Evolutionary conservation across 2,797 vertebrate genomes (phyloP).

Genomic region (Cichlasoma orientale): DNA sequence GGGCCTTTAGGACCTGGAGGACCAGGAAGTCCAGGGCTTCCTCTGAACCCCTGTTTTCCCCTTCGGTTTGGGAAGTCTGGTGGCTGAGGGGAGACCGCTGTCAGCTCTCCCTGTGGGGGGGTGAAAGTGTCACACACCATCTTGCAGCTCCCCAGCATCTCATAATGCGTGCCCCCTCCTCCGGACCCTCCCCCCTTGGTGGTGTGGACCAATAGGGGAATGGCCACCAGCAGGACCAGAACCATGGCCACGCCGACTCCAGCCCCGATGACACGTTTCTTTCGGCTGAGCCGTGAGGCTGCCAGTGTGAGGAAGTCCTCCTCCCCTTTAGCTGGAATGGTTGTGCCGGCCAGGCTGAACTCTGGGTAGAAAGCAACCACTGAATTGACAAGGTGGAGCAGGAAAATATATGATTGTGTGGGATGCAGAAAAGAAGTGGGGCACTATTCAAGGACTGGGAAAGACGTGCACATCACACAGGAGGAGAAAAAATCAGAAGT

Average conservation of each 20-base stretch:
- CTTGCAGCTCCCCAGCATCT: slow-evolving; percentile 94
- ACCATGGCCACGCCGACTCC: slow-evolving; percentile 97
- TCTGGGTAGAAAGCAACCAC: slow-evolving; percentile 55
- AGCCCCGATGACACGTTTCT: slow-evolving; percentile 92
- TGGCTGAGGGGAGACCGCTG: slow-evolving; percentile 79
- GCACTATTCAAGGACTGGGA: slow-evolving; percentile 31
- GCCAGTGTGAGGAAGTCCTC: slow-evolving; percentile 97
- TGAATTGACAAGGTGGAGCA: slow-evolving; percentile 30
- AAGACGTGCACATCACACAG: slow-evolving; percentile 39
- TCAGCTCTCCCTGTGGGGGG: slow-evolving; percentile 79
- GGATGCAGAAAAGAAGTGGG: slow-evolving; percentile 3
- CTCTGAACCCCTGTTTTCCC: slow-evolving; percentile 86
- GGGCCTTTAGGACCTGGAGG: slow-evolving; percentile 86
- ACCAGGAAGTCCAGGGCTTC: slow-evolving; percentile 85
- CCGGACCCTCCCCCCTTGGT: slow-evolving; percentile 88
- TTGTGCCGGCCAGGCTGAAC: slow-evolving; percentile 85
- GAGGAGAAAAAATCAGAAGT: slow-evolving; percentile 43
- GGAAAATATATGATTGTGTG: slow-evolving; percentile 16
- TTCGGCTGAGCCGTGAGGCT: slow-evolving; percentile 90
- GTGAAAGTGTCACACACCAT: slow-evolving; percentile 93
- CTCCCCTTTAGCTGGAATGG: slow-evolving; percentile 93
- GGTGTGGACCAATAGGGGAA: slow-evolving; percentile 95
- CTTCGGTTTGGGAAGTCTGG: slow-evolving; percentile 83
- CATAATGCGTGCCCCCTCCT: slow-evolving; percentile 87
- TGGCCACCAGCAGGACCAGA: slow-evolving; percentile 92